phyloP scores from a whole-genome alignment of 1,140 invertebrate species.

The Chionoecetes opilio region DNA sequence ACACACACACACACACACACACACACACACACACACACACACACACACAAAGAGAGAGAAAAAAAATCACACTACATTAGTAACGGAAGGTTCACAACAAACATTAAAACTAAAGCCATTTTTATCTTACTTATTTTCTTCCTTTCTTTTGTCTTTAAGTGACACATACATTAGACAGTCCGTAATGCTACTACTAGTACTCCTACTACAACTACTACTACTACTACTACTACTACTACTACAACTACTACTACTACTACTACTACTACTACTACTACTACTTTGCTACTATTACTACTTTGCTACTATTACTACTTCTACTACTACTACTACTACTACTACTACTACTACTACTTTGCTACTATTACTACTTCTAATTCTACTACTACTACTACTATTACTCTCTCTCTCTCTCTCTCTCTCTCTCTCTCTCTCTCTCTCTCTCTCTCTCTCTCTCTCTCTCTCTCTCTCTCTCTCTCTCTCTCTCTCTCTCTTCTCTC shows the following conservation, averaged over 20 bases:
- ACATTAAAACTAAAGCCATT: not conserved
- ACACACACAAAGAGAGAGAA: not conserved
- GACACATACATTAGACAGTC: not conserved
- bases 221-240: too few species aligned
- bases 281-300: too few species aligned
- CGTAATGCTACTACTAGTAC: too few species aligned
- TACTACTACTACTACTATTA: not conserved
- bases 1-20: conserved; percentile 16
- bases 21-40: not conserved
- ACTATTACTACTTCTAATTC: too few species aligned
- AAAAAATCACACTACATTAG: not conserved
- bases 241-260: too few species aligned
- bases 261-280: too few species aligned
- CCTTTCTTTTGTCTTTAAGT: not conserved
- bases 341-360: too few species aligned
- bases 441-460: not conserved
- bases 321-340: too few species aligned
- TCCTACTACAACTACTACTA: too few species aligned
- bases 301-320: too few species aligned
- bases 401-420: conserved; percentile 34
- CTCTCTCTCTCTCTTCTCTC: not conserved
- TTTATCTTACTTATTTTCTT: conserved; percentile 14
- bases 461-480: not conserved
- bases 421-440: conserved; percentile 22
- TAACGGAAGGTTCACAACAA: not conserved